Evolutionary conservation across 2,888 invertebrate species (phyloP).

Genomic region (Pristionchus japonicus): DNA sequence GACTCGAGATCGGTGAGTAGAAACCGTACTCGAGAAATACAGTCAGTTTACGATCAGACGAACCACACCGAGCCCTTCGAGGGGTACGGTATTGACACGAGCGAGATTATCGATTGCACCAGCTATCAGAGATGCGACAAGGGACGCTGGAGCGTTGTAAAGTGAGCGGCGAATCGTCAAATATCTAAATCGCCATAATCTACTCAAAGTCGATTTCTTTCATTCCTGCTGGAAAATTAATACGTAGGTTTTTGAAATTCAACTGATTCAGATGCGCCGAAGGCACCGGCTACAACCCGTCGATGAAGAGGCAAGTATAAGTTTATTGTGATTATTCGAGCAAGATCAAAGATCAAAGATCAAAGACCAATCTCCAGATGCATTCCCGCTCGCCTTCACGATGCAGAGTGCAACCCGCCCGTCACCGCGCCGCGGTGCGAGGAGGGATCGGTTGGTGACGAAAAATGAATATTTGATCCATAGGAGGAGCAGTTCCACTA

Average conservation of each 20-base stretch:
- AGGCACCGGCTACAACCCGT: background rate
- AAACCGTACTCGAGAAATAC: background rate
- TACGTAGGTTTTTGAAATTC: too few species aligned
- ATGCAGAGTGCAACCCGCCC: slow-evolving; percentile 37
- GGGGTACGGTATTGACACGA: slow-evolving; percentile 33
- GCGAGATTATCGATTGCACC: background rate
- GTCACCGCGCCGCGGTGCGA: background rate
- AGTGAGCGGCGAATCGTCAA: too few species aligned
- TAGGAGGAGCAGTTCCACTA: too few species aligned
- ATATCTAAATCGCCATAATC: too few species aligned
- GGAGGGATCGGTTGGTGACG: slow-evolving; percentile 31
- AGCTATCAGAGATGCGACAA: slow-evolving; percentile 10
- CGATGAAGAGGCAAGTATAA: background rate
- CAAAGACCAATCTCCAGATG: slow-evolving; percentile 18
- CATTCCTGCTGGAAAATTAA: background rate
- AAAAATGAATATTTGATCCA: too few species aligned
- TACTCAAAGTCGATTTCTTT: too few species aligned
- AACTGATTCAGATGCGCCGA: slow-evolving; percentile 7
- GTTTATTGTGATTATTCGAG: too few species aligned
- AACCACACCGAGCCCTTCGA: slow-evolving; percentile 18
- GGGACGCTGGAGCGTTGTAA: background rate
- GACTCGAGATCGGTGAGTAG: background rate
- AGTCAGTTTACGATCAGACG: background rate
- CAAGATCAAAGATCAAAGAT: too few species aligned
- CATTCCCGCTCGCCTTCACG: background rate